Conservation (phyloP, 1,140 invertebrate genomes). For the Cecropterus lyciades region DNA sequence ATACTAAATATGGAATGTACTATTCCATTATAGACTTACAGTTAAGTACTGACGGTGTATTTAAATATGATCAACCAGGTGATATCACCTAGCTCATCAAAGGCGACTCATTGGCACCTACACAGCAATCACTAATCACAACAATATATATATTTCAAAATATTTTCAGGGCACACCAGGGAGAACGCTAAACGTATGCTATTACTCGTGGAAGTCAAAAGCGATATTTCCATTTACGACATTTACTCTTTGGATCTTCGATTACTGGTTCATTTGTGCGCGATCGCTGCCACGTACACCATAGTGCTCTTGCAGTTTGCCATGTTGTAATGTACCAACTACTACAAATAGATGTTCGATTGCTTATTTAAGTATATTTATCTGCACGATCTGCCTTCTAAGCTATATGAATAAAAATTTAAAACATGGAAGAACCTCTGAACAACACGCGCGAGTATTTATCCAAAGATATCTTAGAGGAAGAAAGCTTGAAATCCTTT, state of each 20-base stretch:
- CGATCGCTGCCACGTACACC: slow-evolving; percentile 43
- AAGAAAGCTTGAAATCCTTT: background rate
- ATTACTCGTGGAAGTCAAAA: slow-evolving; percentile 42
- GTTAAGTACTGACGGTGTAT: no score
- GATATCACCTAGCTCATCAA: no score
- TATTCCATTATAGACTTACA: no score
- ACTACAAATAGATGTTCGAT: slow-evolving; percentile 21
- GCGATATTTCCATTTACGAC: slow-evolving; percentile 40
- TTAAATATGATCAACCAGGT: no score
- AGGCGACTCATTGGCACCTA: no score
- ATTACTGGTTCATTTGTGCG: slow-evolving; percentile 36
- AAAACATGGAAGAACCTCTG: no score
- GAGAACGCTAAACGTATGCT: slow-evolving; percentile 44
- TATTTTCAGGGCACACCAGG: slow-evolving; percentile 43
- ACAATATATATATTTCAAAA: slow-evolving; percentile 5
- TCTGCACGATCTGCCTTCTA: background rate
- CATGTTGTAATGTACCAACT: no score
- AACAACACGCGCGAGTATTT: background rate
- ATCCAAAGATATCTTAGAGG: background rate
- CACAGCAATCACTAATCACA: no score
- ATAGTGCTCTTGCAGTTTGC: slow-evolving; percentile 56
- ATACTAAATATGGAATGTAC: no score
- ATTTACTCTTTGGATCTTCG: slow-evolving; percentile 30
- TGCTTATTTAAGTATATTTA: background rate
- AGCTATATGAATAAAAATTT: background rate